phyloP scores from a whole-genome alignment of 2,113 vertebrate genomes.

The Scomber scombrus region DNA sequence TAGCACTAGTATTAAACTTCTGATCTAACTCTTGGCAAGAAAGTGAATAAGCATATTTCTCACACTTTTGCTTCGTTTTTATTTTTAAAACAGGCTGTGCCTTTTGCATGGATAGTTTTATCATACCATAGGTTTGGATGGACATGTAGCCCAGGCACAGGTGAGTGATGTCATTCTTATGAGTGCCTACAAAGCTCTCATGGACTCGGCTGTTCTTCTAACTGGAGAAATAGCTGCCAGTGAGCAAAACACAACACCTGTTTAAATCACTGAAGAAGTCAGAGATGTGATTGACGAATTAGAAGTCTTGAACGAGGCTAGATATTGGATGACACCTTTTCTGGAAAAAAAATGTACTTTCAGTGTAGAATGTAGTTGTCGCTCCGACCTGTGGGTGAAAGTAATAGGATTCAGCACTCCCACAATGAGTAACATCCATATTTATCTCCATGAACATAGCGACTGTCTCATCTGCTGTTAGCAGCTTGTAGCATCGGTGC shows the following conservation, averaged over 20 bases:
- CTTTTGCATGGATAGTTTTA: no score
- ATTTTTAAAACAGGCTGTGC: no score
- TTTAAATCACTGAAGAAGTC: background rate
- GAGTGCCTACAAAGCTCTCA: background rate
- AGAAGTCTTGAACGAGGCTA: background rate
- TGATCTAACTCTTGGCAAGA: no score
- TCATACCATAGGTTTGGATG: no score
- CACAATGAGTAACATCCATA: background rate
- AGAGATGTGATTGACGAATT: no score
- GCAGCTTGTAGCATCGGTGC: conserved; percentile 29
- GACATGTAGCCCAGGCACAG: no score
- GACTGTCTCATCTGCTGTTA: conserved; percentile 7
- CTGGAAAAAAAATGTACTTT: background rate
- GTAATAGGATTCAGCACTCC: conserved; percentile 16
- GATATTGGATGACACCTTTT: background rate
- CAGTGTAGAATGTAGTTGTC: background rate
- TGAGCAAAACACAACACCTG: background rate
- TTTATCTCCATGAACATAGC: conserved; percentile 15
- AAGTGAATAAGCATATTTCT: no score
- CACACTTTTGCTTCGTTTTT: no score
- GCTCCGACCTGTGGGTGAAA: conserved; percentile 10
- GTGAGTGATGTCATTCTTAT: no score
- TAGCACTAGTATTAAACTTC: no score
- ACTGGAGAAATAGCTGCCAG: background rate
- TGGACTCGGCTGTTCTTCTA: background rate